These are phyloP conservation scores for Chrysomela aeneicollis DNA, from an alignment of 2,888 invertebrate species.

Conservation along the genomic window DNA sequence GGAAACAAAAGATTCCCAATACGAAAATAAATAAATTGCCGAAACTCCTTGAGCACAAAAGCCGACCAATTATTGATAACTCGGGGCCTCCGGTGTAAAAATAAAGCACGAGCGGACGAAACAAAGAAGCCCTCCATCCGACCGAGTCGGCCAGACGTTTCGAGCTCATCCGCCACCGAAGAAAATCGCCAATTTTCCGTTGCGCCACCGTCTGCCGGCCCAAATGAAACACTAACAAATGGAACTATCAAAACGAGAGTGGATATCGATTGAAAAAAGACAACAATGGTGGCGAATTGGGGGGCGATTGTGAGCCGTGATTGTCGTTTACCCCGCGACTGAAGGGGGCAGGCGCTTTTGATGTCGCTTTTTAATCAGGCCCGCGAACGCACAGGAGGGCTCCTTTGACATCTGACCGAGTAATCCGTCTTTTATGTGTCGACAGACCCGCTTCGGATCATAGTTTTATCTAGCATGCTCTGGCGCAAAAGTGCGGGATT, in stretches of 20 bases:
- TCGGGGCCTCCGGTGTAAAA: constrained; percentile 54
- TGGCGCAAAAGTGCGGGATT: neutral
- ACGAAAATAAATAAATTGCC: constrained; percentile 41
- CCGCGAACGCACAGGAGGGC: constrained; percentile 56
- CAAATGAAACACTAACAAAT: constrained; percentile 60
- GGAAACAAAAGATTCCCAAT: constrained; percentile 33
- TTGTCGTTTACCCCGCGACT: constrained; percentile 60
- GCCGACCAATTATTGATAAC: constrained; percentile 56
- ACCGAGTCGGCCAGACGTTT: constrained; percentile 45
- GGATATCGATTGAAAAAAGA: constrained; percentile 62
- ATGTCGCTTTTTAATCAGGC: constrained; percentile 62
- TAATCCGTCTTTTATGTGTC: constrained; percentile 60
- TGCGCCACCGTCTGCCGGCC: constrained; percentile 46
- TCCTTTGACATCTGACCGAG: constrained; percentile 63
- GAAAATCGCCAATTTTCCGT: constrained; percentile 43
- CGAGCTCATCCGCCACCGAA: constrained; percentile 31
- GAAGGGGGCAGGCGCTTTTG: constrained; percentile 55
- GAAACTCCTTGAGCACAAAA: constrained; percentile 45
- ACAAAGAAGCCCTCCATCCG: constrained; percentile 52
- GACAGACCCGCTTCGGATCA: constrained; percentile 45
- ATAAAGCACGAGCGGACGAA: constrained; percentile 53
- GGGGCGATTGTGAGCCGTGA: constrained; percentile 61
- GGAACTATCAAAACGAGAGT: constrained; percentile 57
- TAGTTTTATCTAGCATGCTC: constrained; percentile 46
- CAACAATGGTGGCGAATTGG: constrained; percentile 61